These are phyloP conservation scores for Argyrosomus regius DNA, from an alignment of 2,797 vertebrate species.

Conservation along the genomic window DNA sequence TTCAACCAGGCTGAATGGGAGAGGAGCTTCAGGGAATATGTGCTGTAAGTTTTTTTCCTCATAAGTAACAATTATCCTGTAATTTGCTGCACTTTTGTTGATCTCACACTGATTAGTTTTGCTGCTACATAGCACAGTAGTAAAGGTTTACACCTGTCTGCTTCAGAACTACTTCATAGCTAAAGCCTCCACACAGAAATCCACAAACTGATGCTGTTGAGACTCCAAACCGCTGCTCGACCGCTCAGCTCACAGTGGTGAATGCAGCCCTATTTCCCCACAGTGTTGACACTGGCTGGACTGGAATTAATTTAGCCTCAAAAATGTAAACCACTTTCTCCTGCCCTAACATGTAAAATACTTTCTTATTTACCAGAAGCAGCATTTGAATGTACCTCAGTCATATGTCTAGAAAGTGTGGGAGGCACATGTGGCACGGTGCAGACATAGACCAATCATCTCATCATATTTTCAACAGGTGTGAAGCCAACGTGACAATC, in stretches of 20 bases:
- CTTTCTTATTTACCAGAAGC: slow-evolving; percentile 35
- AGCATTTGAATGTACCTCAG: slow-evolving; percentile 38
- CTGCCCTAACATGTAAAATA: slow-evolving; percentile 46
- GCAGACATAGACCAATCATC: not conserved
- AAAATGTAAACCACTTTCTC: slow-evolving; percentile 62
- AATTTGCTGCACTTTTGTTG: not conserved
- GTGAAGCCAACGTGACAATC: slow-evolving; percentile 97
- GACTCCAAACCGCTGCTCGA: slow-evolving; percentile 43
- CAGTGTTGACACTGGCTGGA: slow-evolving; percentile 66
- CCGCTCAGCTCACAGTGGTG: slow-evolving; percentile 43
- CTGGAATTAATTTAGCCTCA: slow-evolving; percentile 63
- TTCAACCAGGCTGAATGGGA: slow-evolving; percentile 99
- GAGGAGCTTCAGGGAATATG: slow-evolving; percentile 97
- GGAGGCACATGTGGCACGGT: not conserved
- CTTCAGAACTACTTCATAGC: not conserved
- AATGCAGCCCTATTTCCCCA: slow-evolving; percentile 59
- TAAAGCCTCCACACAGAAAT: slow-evolving; percentile 31
- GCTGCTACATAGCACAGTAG: too few species aligned
- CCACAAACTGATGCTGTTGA: slow-evolving; percentile 56
- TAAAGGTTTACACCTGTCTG: slow-evolving; percentile 47
- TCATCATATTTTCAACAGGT: slow-evolving; percentile 80
- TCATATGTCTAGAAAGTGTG: slow-evolving; percentile 6
- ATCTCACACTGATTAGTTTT: not conserved
- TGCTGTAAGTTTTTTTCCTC: slow-evolving; percentile 89
- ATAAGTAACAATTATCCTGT: not conserved